Conservation (phyloP, 30 jellyfish, hydroid and myxozoan species). For the Kudoa iwatai region DNA sequence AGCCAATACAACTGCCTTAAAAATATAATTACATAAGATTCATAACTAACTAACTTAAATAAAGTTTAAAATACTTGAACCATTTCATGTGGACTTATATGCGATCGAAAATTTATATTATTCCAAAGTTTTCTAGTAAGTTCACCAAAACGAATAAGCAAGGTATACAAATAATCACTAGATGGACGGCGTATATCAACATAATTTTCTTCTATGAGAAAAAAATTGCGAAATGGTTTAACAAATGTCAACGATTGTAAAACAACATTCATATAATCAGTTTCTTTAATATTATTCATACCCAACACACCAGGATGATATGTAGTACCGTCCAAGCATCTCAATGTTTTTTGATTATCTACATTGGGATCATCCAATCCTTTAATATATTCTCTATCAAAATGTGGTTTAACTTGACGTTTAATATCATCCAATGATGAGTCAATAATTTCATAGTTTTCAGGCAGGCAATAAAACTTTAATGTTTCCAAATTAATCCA, state of each 20-base stretch:
- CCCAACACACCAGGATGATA: slow-evolving; percentile 92
- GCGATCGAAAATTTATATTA: slow-evolving; percentile 41
- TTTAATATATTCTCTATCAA: slow-evolving; percentile 14
- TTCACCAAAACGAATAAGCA: slow-evolving; percentile 63
- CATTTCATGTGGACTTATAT: slow-evolving; percentile 88
- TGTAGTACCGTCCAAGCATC: slow-evolving; percentile 47
- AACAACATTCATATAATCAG: slow-evolving; percentile 58
- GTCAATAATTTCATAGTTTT: slow-evolving; percentile 54
- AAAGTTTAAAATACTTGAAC: slow-evolving; percentile 6
- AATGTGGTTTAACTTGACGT: slow-evolving; percentile 34
- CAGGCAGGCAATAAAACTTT: slow-evolving; percentile 78
- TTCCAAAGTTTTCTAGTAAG: slow-evolving; percentile 52
- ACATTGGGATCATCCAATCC: slow-evolving; percentile 14
- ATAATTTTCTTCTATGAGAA: slow-evolving; percentile 41
- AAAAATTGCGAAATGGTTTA: slow-evolving; percentile 55
- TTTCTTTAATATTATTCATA: slow-evolving; percentile 48
- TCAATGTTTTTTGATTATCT: slow-evolving; percentile 33
- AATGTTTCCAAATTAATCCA: slow-evolving; percentile 27
- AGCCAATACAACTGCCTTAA: slow-evolving; percentile 50
- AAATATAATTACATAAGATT: not conserved
- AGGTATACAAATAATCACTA: slow-evolving; percentile 60
- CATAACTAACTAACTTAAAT: not conserved
- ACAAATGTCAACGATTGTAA: slow-evolving; percentile 44
- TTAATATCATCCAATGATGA: slow-evolving; percentile 64
- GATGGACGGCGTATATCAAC: slow-evolving; percentile 22